A percentile compares a stretch with the other conserved stretches of the same genome.
phyloP scores from a whole-genome alignment of 2,797 vertebrate species.

The Gymnodraco acuticeps region DNA sequence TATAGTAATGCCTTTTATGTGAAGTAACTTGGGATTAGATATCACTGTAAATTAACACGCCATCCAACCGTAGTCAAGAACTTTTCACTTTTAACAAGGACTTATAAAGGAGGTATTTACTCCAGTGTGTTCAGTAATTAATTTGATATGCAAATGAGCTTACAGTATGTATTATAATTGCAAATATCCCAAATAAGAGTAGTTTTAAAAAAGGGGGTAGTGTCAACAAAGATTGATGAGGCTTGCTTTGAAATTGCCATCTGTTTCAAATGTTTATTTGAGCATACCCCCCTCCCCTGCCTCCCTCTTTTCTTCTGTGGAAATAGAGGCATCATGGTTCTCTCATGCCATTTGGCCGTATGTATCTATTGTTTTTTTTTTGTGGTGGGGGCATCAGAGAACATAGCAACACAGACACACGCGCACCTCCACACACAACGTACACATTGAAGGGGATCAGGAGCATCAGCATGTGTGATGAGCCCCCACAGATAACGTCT shows the following conservation, averaged over 20 bases:
- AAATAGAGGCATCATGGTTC: constrained; percentile 62
- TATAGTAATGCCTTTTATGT: constrained; percentile 90
- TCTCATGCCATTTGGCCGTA: constrained; percentile 59
- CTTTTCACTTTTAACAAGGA: constrained; percentile 94
- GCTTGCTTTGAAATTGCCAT: constrained; percentile 81
- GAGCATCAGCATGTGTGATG: constrained; percentile 86
- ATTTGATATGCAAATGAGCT: constrained; percentile 93
- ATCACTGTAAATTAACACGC: constrained; percentile 92
- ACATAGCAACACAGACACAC: constrained; percentile 30
- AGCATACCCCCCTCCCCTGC: constrained; percentile 42
- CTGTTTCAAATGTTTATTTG: constrained; percentile 84
- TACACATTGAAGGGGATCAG: constrained; percentile 84
- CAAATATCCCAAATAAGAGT: constrained; percentile 90
- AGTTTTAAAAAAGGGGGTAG: constrained; percentile 82
- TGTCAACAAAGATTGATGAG: constrained; percentile 90
- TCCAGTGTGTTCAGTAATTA: constrained; percentile 92
- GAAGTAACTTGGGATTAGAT: constrained; percentile 89
- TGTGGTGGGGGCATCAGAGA: constrained; percentile 3
- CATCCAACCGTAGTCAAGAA: constrained; percentile 88
- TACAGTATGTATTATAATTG: constrained; percentile 86
- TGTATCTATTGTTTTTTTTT: constrained; percentile 29
- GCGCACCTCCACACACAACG: constrained; percentile 39
- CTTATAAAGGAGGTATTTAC: constrained; percentile 91
- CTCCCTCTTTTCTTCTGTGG: constrained; percentile 44
- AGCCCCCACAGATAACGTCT: constrained; percentile 84